Evolutionary conservation across 2,797 vertebrate species (phyloP).

Genomic region (Garrulus glandarius): DNA sequence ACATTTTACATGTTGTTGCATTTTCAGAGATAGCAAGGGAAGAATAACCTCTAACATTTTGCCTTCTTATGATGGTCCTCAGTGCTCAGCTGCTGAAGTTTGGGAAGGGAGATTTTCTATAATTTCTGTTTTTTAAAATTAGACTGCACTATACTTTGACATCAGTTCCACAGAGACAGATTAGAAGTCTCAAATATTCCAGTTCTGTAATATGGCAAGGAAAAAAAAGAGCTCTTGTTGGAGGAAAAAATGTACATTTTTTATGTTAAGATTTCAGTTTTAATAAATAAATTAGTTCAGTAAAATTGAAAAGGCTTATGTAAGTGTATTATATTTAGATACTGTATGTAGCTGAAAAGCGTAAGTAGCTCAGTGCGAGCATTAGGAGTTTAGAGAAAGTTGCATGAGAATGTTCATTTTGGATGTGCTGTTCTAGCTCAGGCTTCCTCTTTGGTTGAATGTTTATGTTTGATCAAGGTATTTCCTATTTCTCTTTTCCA

Average conservation of each 20-base stretch:
- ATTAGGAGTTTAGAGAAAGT: background rate
- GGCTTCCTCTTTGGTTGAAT: background rate
- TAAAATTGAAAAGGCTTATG: background rate
- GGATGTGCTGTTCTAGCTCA: background rate
- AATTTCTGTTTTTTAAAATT: constrained; percentile 15
- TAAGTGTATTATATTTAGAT: background rate
- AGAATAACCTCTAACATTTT: constrained; percentile 46
- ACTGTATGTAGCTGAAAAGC: background rate
- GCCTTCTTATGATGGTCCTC: background rate
- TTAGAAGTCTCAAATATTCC: constrained; percentile 10
- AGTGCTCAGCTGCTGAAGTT: background rate
- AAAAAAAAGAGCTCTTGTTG: background rate
- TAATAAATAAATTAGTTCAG: background rate
- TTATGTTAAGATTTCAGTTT: background rate
- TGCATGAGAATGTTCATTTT: background rate
- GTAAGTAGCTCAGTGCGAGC: background rate
- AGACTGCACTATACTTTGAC: constrained; percentile 1
- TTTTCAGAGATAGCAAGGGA: constrained; percentile 47
- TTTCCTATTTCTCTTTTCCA: background rate
- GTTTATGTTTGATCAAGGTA: background rate
- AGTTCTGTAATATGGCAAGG: background rate
- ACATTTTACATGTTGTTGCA: constrained; percentile 6
- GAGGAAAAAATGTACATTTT: background rate
- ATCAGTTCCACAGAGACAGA: background rate
- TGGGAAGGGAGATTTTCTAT: background rate